Percentiles rank a stretch among this genome's conserved stretches.
Conservation (phyloP, 2,888 invertebrate species). For the Trissoscelio sp. region DNA sequence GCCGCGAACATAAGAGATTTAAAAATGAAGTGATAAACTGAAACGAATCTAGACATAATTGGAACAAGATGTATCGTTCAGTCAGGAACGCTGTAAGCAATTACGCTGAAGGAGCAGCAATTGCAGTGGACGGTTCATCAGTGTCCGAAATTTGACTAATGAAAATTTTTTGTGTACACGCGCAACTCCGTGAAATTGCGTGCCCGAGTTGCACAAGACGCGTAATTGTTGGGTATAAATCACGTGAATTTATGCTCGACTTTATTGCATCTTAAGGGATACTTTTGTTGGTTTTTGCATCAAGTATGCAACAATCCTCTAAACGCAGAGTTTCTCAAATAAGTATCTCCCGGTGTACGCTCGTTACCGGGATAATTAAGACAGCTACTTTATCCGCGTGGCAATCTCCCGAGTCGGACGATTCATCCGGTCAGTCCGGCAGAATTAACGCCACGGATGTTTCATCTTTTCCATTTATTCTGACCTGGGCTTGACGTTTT, state of each 20-base stretch:
- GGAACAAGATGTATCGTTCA: constrained; percentile 8
- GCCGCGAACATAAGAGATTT: no score
- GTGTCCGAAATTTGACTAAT: constrained; percentile 34
- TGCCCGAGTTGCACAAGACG: constrained; percentile 16
- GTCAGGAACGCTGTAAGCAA: not conserved
- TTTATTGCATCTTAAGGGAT: constrained; percentile 35
- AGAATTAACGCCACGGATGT: constrained; percentile 69
- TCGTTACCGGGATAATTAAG: constrained; percentile 73
- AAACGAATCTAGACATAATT: not conserved
- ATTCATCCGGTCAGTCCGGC: constrained; percentile 64
- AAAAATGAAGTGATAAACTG: constrained; percentile 3
- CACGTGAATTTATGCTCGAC: constrained; percentile 48
- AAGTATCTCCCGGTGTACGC: constrained; percentile 62
- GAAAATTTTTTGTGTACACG: constrained; percentile 13
- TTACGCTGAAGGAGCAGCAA: constrained; percentile 2
- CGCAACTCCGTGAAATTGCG: constrained; percentile 6
- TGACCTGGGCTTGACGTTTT: constrained; percentile 61
- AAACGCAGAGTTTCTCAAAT: constrained; percentile 54
- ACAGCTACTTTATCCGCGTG: constrained; percentile 70
- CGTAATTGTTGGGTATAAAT: constrained; percentile 48
- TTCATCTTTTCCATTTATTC: constrained; percentile 68
- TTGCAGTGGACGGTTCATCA: constrained; percentile 14
- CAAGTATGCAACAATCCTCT: constrained; percentile 56
- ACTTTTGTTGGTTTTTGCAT: constrained; percentile 55
- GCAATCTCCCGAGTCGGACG: constrained; percentile 68